Base-by-base conservation (phyloP, 2,797 vertebrate genomes). In the Glyptemys insculpta region DNA sequence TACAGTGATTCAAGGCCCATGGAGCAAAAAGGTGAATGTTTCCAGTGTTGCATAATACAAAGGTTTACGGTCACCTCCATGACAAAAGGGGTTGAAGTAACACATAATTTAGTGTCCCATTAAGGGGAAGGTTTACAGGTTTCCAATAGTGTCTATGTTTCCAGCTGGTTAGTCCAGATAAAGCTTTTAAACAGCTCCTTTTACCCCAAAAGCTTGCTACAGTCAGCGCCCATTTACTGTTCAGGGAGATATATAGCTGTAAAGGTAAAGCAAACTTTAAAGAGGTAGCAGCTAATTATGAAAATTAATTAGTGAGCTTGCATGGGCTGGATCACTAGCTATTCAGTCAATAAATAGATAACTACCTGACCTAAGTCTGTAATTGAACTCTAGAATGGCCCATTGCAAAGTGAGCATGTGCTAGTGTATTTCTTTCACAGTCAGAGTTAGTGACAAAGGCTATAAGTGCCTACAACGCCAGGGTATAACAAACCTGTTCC, bases 141-240 rank as follows among this genome's bases (percentile, higher is more conserved):
- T 94, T 95, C 96, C 95, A 88, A 96, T 95, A 91, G 5, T 78
- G 94, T 96, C 62, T 90, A 79, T 94, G 83, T 97, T 97, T 96
- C 93, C 92, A 96, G 94, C 97, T 98, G 98, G 96, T 91, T 96
- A 56, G 85, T 91, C 95, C 93, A 97, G 97, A 98, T 98, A 98
- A 98, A 91, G 78, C 94, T 98, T 92, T 97, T 96, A 97, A 98
- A 97, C 92, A 95, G 96, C 56, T 56, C 85, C 16, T 80, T 96
- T 94, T 97, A 92, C 91, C 86, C 93, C n/a, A 94, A 95, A 96
- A 96, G 82, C 86, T 96, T 96, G 92, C 94, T 95, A 86, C 74
- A 83, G 96, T 92, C 12, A 29, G 88, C 79, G 95, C 79, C 81
- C 92, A 34, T 97, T 97, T 94, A 94, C 88, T 93, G 47, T 95